These are phyloP conservation scores for Tichodroma muraria DNA, from an alignment of 2,113 vertebrate species.

Conservation along the genomic window DNA sequence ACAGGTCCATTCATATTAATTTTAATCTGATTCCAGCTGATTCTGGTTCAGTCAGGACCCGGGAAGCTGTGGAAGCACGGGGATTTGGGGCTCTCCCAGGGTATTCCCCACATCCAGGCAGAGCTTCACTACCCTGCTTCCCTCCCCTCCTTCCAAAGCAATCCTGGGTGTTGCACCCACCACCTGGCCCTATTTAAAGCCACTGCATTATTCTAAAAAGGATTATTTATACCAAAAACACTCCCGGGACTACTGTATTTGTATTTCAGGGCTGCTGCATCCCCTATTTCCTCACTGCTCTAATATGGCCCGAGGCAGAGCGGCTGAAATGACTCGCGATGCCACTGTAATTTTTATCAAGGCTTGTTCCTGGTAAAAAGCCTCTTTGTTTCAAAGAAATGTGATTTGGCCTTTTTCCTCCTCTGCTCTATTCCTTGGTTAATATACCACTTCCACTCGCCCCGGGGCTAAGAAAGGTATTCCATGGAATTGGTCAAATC, in stretches of 20 bases:
- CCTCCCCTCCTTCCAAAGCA: not conserved
- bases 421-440: slow-evolving; percentile 73
- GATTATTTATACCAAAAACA: slow-evolving; percentile 68
- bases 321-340: slow-evolving; percentile 71
- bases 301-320: slow-evolving; percentile 65
- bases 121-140: accelerated
- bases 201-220: slow-evolving; percentile 60
- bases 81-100: not conserved
- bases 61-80: not conserved
- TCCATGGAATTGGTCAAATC: slow-evolving; percentile 70
- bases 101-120: not conserved
- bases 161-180: slow-evolving; percentile 20
- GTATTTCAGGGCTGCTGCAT: slow-evolving; percentile 62
- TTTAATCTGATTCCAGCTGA: not conserved
- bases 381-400: slow-evolving; percentile 81
- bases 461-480: slow-evolving; percentile 74
- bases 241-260: slow-evolving; percentile 63
- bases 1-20: not conserved
- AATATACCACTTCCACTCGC: slow-evolving; percentile 77
- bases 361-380: slow-evolving; percentile 80
- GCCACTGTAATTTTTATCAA: slow-evolving; percentile 81
- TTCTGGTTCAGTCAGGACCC: not conserved
- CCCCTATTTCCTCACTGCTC: slow-evolving; percentile 68
- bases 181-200: slow-evolving; percentile 69
- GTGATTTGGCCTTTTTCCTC: slow-evolving; percentile 77